Evolutionary conservation across 2,888 invertebrate genomes (phyloP).

Genomic region (Xanthorhoe spadicearia): DNA sequence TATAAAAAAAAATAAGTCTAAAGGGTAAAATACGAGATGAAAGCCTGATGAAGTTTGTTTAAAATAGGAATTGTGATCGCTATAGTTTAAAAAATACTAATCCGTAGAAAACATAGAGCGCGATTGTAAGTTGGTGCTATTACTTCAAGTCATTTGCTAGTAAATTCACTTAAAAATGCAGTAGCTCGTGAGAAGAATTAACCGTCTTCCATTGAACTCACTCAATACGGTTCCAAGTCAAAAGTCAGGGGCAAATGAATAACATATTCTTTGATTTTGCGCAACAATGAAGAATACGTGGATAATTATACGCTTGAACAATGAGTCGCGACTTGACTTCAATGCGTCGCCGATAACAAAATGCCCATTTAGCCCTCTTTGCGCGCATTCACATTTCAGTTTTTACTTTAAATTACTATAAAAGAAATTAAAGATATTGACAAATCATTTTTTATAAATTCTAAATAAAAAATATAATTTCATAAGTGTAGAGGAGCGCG

Average conservation of each 20-base stretch:
- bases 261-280: conserved; percentile 82
- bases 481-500: conserved; percentile 61
- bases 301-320: conserved; percentile 82
- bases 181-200: conserved; percentile 81
- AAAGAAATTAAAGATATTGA: too few relatives aligned
- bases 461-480: too few relatives aligned
- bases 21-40: too few relatives aligned
- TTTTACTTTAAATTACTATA: too few relatives aligned
- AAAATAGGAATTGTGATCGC: too few relatives aligned
- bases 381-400: conserved; percentile 48
- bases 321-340: conserved; percentile 77
- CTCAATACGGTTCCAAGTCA: conserved; percentile 76
- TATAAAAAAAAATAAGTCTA: too few relatives aligned
- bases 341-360: conserved; percentile 72
- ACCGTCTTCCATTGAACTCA: conserved; percentile 76
- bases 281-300: conserved; percentile 75
- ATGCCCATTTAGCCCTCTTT: conserved; percentile 72
- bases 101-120: too few relatives aligned
- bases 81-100: too few relatives aligned
- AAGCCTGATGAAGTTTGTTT: too few relatives aligned
- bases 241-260: conserved; percentile 79
- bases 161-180: conserved; percentile 52
- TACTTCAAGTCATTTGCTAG: neutral
- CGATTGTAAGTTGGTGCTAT: neutral
- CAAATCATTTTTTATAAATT: too few relatives aligned